These are phyloP conservation scores for Sus cebifrons DNA, from an alignment of 2,797 vertebrate genomes.

Conservation along the genomic window DNA sequence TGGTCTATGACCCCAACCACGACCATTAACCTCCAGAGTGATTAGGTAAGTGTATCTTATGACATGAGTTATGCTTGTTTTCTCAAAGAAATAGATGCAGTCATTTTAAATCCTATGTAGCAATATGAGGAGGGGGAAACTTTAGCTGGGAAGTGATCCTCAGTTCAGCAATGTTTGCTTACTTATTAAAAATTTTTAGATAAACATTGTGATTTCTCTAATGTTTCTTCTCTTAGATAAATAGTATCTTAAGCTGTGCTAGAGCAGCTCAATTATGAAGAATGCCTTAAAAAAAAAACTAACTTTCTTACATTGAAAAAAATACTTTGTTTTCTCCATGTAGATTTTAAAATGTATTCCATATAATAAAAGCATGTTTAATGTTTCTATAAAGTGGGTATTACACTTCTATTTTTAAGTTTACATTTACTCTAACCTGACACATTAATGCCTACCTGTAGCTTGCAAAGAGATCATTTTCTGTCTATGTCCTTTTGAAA, in stretches of 20 bases:
- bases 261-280: slow-evolving; percentile 68
- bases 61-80: slow-evolving; percentile 84
- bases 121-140: slow-evolving; percentile 82
- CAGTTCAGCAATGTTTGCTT: slow-evolving; percentile 85
- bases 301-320: slow-evolving; percentile 82
- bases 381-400: slow-evolving; percentile 46
- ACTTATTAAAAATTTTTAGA: slow-evolving; percentile 86
- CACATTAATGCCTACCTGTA: slow-evolving; percentile 90
- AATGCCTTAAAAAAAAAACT: slow-evolving; percentile 16
- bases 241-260: slow-evolving; percentile 73
- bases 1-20: slow-evolving; percentile 88
- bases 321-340: slow-evolving; percentile 53
- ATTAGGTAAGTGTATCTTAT: slow-evolving; percentile 90
- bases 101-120: slow-evolving; percentile 77
- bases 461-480: slow-evolving; percentile 85
- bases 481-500: slow-evolving; percentile 71
- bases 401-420: slow-evolving; percentile 50
- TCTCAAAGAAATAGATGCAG: slow-evolving; percentile 78
- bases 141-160: slow-evolving; percentile 85
- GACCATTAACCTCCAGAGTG: slow-evolving; percentile 87
- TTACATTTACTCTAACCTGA: slow-evolving; percentile 53
- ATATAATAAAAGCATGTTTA: slow-evolving; percentile 58
- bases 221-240: slow-evolving; percentile 68
- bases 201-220: slow-evolving; percentile 76
- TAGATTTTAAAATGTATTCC: slow-evolving; percentile 70